Percentiles rank a stretch among this genome's conserved stretches.
phyloP scores from a whole-genome alignment of 2,888 invertebrate genomes.

The Carterocephalus palaemon region DNA sequence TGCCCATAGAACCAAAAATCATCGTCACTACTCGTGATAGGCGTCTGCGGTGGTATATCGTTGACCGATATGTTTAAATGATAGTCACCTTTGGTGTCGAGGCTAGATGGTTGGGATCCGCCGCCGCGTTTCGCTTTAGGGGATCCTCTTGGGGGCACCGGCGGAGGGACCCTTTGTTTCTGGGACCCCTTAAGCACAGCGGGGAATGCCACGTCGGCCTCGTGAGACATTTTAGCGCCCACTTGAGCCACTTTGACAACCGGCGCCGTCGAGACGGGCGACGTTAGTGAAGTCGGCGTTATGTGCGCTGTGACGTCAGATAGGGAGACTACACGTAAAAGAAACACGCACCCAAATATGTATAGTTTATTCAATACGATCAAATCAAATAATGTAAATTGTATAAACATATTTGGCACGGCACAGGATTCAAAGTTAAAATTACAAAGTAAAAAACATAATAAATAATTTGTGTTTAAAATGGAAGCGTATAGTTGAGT shows the following conservation, averaged over 20 bases:
- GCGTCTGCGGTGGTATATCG: constrained; percentile 62
- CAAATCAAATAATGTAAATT: constrained; percentile 40
- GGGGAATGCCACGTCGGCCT: constrained; percentile 82
- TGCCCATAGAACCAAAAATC: constrained; percentile 69
- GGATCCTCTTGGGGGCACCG: constrained; percentile 91
- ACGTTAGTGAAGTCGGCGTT: constrained; percentile 69
- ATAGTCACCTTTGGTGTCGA: constrained; percentile 75
- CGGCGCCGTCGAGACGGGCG: constrained; percentile 61
- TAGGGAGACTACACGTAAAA: constrained; percentile 64
- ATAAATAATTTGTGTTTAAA: constrained; percentile 54
- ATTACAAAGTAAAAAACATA: constrained; percentile 34
- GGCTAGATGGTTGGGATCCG: constrained; percentile 59
- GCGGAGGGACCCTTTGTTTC: constrained; percentile 90
- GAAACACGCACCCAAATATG: constrained; percentile 31
- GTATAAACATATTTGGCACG: constrained; percentile 48
- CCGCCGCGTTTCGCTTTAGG: constrained; percentile 81
- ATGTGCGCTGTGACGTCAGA: constrained; percentile 77
- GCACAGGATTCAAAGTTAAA: constrained; percentile 33
- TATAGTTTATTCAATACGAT: constrained; percentile 52
- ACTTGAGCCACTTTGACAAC: constrained; percentile 53
- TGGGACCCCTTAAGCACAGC: constrained; percentile 86
- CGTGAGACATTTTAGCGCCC: constrained; percentile 54
- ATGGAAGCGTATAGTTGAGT: constrained; percentile 47
- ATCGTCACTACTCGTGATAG: constrained; percentile 68
- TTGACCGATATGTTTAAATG: constrained; percentile 59